phyloP scores from a whole-genome alignment of 2,113 vertebrate species.

The Ochotona princeps region DNA sequence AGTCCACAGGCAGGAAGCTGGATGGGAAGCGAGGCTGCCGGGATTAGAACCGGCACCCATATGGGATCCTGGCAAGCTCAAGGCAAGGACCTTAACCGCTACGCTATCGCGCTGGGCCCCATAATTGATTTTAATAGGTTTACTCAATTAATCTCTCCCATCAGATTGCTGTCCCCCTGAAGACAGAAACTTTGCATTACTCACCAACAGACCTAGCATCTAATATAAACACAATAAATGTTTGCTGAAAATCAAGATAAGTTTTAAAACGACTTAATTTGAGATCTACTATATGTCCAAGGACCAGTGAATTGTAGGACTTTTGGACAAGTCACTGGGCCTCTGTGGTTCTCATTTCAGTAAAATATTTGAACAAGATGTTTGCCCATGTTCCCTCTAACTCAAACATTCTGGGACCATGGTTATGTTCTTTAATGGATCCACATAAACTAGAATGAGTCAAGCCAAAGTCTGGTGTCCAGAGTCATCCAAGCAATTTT shows the following conservation, averaged over 20 bases:
- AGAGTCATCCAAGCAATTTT: too few relatives aligned
- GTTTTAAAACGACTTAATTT: not conserved
- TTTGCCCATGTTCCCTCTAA: not conserved
- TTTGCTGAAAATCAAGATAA: not conserved
- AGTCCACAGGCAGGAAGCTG: too few relatives aligned
- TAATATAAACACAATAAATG: not conserved
- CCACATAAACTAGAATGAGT: too few relatives aligned
- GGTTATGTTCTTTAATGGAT: too few relatives aligned
- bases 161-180: not conserved
- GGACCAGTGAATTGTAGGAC: not conserved
- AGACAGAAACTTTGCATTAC: not conserved
- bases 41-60: too few relatives aligned
- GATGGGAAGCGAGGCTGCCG: too few relatives aligned
- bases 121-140: not conserved
- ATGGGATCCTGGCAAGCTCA: too few relatives aligned
- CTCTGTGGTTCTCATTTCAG: not conserved
- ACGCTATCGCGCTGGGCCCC: too few relatives aligned
- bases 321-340: not conserved
- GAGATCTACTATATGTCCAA: not conserved
- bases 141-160: not conserved
- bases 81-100: too few relatives aligned
- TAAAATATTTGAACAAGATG: not conserved
- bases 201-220: not conserved
- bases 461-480: too few relatives aligned
- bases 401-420: not conserved